Percentiles rank a stretch among this genome's conserved stretches.
These are phyloP conservation scores for Lytechinus pictus DNA, from an alignment of 35 echinoderm and acorn worm species.

Conservation along the genomic window DNA sequence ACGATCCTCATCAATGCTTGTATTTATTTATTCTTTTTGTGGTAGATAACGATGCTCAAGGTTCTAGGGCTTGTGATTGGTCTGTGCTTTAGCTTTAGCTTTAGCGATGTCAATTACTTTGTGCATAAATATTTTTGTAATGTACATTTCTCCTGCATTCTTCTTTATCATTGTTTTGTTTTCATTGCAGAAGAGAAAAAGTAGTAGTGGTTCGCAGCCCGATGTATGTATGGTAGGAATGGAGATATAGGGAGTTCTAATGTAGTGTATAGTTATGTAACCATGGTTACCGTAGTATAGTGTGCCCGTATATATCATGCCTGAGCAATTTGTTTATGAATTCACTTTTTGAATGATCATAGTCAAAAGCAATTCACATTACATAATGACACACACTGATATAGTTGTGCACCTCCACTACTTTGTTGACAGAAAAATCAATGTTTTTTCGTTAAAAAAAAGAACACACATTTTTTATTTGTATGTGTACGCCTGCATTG, in stretches of 20 bases:
- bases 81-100: background rate
- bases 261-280: background rate
- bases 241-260: background rate
- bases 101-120: background rate
- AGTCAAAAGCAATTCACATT: background rate
- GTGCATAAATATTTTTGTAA: background rate
- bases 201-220: conserved; percentile 23
- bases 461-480: background rate
- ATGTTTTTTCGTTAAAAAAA: background rate
- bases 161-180: conserved; percentile 19
- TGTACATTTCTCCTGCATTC: background rate
- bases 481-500: background rate
- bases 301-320: background rate
- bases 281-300: background rate
- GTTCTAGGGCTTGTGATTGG: background rate
- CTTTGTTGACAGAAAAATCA: background rate
- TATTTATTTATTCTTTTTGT: background rate
- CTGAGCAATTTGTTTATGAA: background rate
- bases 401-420: background rate
- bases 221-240: conserved; percentile 32
- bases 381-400: background rate
- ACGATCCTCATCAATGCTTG: background rate
- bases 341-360: background rate
- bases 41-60: background rate
- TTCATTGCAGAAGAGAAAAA: conserved; percentile 45